Evolutionary conservation across 2,888 invertebrate genomes (phyloP), one percentile per base, ranked within the genome.

Genomic region (Megamerina dolium): DNA sequence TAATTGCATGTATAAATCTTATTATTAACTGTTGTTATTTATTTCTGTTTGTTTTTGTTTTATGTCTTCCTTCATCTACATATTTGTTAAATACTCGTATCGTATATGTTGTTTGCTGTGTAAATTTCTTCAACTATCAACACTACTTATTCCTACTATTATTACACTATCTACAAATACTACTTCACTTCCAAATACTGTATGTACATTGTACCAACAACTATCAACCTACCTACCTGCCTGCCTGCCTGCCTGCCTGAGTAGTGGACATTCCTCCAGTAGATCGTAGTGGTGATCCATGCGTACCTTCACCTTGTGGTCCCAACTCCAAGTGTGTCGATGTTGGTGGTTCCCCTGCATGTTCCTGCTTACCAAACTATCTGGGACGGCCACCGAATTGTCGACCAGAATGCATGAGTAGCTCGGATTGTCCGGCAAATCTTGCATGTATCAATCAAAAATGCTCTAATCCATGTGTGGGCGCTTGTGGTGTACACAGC

Each of bases 361-460:
- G 90, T 66, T 87, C 88, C 55, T 90, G 89, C 64, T 72, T 83
- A 55, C 76, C 81, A 30, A 83, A 83, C 60, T 89, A 85, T 66
- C 76, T 87, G 45, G 91, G 92, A 37, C 78, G 88, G 59, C 82
- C 91, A 37, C 89, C 89, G 27, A 87, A 86, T 64, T 91, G 90
- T 64, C 80, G 89, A 63, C 80, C 83, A 49, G 85, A 86, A 71
- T 87, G 87, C 70, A 75, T 76, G 50, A 79, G 81, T 46, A 83
- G 81, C 65, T 77, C 82, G 21, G 85, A 87, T 62, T 90, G 89
- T 64, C 77, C 83, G 6, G 79, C 80, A 54, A 81, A 81, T 61
- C 76, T 79, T 64, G 86, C 88, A 47, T 90, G 90, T 68, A 79
- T 85, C 52, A 83, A 83, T 65, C 82, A 82, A 61, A 82, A 79